Conservation (phyloP, 1,140 invertebrate genomes). For the Semibalanus balanoides region DNA sequence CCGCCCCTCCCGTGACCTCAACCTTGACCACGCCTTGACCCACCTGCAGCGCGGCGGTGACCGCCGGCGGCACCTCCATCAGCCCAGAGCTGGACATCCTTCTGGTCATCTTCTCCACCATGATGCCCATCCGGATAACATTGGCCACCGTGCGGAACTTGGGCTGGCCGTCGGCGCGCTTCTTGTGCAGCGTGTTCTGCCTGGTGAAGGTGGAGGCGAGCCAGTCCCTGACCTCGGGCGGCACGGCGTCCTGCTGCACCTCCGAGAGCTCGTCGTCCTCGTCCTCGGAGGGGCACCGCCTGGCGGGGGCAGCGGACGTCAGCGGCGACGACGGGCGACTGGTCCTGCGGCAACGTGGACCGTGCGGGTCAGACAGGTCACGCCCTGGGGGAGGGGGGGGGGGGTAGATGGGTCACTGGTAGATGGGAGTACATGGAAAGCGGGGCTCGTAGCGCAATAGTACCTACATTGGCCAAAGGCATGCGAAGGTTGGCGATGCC, state of each 20-base stretch:
- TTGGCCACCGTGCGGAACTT: slow-evolving; percentile 66
- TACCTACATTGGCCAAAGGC: background rate
- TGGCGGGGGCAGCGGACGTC: slow-evolving; percentile 25
- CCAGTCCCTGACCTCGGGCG: slow-evolving; percentile 91
- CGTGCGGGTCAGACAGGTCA: background rate
- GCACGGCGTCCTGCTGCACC: slow-evolving; percentile 88
- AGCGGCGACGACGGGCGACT: too few species aligned
- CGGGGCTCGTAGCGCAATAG: too few species aligned
- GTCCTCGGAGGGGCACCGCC: slow-evolving; percentile 36
- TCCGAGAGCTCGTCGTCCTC: slow-evolving; percentile 89
- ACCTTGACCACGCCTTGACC: too few species aligned
- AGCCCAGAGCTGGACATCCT: slow-evolving; percentile 64
- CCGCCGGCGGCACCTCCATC: slow-evolving; percentile 81
- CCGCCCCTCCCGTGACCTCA: too few species aligned
- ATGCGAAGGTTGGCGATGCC: background rate
- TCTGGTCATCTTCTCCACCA: slow-evolving; percentile 90
- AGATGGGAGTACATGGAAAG: background rate
- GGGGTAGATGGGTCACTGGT: background rate
- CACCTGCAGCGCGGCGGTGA: slow-evolving; percentile 77
- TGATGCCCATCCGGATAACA: slow-evolving; percentile 90
- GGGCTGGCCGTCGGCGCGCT: slow-evolving; percentile 60
- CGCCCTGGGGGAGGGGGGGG: background rate
- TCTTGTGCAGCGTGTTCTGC: slow-evolving; percentile 53
- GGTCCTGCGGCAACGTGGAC: background rate
- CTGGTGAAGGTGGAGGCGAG: slow-evolving; percentile 93